Base-by-base conservation (phyloP, 2,113 vertebrate genomes). In the Triplophysa siluroides region DNA sequence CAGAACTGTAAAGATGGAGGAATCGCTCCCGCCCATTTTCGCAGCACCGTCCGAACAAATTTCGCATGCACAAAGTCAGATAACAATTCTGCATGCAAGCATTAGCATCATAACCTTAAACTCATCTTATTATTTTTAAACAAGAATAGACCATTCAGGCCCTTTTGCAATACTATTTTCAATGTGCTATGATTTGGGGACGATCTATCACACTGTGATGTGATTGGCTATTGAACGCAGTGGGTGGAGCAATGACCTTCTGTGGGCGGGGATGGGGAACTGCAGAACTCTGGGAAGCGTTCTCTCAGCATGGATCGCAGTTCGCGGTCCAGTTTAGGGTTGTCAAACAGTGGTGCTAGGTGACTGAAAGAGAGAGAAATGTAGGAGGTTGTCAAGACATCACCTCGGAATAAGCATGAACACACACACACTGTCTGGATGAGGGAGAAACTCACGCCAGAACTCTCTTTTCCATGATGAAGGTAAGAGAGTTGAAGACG, bases 391-490 rank as follows among this genome's bases (percentile, higher is more conserved):
- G 33, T 56, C 60, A 1, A 2, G 4, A 0, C 4, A 68, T 4
- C 41, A 21, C 26, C 13, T 47, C 41, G 4, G 43, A 38, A 24
- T 16, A 9, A 70, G 47, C 23, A 19, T 11, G 24, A 5, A 26
- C 12, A 38, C 2, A 60, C 8, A 16, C 12, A 14, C 38, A 43
- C 2, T 16, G 26, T 23, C 3, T 29, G 23, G 61, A 52, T 16
- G 45, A n/a, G 18, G 58, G n/a, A 52, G 38, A 60, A 80, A 79
- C 97, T 98, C 90, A 99, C 97, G 97, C 96, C 78, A 99, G 92
- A 78, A 99, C 97, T 82, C 97, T 93, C 87, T 99, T 99, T 90
- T 99, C 97, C 95, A 98, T 97, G 73, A 99, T 99, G 92, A 98
- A 97, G 83, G 92, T 98, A 81, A 99, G 95, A 2, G 97, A 98